Evolutionary conservation across 2,797 vertebrate species (phyloP).

Genomic region (Onychomys leucogaster): DNA sequence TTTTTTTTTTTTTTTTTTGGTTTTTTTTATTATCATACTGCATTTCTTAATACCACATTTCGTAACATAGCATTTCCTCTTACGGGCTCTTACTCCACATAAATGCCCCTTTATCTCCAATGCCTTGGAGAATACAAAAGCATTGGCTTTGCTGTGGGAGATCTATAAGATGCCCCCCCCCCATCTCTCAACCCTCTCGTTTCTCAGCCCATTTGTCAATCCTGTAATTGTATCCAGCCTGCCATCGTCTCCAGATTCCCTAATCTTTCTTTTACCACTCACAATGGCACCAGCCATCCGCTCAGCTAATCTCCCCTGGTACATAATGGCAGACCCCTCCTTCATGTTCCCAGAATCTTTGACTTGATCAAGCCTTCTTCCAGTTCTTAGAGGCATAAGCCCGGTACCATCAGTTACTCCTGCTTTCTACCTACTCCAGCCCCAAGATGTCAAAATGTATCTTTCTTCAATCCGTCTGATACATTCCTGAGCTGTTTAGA

Average conservation of each 20-base stretch:
- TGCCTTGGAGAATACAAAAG: conserved; percentile 12
- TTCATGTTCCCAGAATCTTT: conserved; percentile 6
- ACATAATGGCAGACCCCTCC: neutral
- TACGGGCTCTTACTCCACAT: neutral
- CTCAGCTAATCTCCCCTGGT: conserved; percentile 30
- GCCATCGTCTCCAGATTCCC: conserved; percentile 20
- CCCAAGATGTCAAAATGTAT: conserved; percentile 22
- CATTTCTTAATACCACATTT: neutral
- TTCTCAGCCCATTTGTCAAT: neutral
- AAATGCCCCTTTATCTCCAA: neutral
- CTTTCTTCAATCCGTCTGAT: neutral
- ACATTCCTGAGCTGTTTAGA: neutral
- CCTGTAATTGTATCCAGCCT: conserved; percentile 3
- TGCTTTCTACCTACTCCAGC: neutral
- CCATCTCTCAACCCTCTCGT: neutral
- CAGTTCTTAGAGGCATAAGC: neutral
- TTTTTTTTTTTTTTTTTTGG: neutral
- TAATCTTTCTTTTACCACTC: conserved; percentile 47
- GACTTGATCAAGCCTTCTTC: neutral
- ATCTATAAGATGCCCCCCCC: neutral
- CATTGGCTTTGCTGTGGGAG: neutral
- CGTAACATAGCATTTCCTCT: neutral
- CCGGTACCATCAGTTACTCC: neutral
- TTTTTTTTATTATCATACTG: neutral
- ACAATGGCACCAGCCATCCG: neutral